Percentiles rank a stretch among this genome's conserved stretches.
phyloP scores from a whole-genome alignment of 2,113 vertebrate genomes.

The Clinocottus analis region DNA sequence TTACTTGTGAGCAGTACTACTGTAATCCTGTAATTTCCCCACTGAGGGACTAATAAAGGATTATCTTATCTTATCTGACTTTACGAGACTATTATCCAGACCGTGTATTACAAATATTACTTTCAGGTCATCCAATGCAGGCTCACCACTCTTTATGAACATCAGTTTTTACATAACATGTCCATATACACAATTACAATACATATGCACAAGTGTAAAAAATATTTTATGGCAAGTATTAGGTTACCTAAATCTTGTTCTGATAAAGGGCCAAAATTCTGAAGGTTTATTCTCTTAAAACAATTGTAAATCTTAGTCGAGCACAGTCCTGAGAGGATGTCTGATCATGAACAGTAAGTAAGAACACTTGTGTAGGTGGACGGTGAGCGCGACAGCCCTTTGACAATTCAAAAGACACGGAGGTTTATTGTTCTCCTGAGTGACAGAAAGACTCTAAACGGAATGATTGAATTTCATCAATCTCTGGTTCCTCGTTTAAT shows the following conservation, averaged over 20 bases:
- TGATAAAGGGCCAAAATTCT: neutral
- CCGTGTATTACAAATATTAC: neutral
- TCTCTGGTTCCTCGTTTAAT: constrained; percentile 7
- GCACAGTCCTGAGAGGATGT: neutral
- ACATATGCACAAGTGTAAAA: neutral
- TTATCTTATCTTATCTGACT: no score
- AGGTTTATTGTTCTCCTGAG: neutral
- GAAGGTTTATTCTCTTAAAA: neutral
- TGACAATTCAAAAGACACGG: constrained; percentile 4
- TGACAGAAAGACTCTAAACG: neutral
- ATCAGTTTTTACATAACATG: neutral
- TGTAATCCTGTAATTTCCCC: no score
- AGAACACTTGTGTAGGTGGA: neutral
- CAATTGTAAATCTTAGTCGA: neutral
- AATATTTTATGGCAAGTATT: neutral
- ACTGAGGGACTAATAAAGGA: no score
- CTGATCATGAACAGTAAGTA: neutral
- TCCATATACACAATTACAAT: neutral
- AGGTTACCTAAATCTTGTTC: neutral
- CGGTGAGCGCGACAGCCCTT: neutral
- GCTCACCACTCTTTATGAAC: neutral
- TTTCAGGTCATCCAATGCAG: neutral
- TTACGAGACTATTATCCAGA: neutral
- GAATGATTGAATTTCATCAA: neutral
- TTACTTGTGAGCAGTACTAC: no score